Evolutionary conservation across 2,888 invertebrate genomes (phyloP).

Genomic region (Dascillus cervinus): DNA sequence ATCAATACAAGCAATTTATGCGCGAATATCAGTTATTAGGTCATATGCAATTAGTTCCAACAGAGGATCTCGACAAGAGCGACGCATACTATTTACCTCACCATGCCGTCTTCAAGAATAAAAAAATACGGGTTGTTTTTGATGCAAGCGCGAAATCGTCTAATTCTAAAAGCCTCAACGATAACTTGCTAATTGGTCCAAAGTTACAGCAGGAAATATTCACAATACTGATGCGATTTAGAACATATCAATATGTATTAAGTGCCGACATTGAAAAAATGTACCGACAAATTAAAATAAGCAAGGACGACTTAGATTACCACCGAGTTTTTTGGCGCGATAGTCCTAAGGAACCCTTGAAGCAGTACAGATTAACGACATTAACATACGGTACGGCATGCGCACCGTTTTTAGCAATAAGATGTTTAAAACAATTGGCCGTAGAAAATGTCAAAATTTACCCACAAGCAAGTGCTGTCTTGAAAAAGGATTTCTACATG

Average conservation of each 20-base stretch:
- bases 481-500: slow-evolving; percentile 18
- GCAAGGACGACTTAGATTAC: slow-evolving; percentile 10
- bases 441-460: slow-evolving; percentile 7
- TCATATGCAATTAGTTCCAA: slow-evolving; percentile 3
- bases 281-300: slow-evolving; percentile 18
- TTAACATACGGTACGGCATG: slow-evolving; percentile 17
- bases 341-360: slow-evolving; percentile 6
- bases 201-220: slow-evolving; percentile 15
- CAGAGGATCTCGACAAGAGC: not conserved
- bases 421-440: slow-evolving; percentile 16
- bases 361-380: slow-evolving; percentile 14
- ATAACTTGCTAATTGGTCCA: slow-evolving; percentile 11
- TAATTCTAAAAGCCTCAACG: slow-evolving; percentile 8
- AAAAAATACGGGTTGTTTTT: slow-evolving; percentile 14
- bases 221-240: slow-evolving; percentile 14
- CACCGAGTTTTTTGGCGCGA: slow-evolving; percentile 18
- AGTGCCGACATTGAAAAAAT: slow-evolving; percentile 18
- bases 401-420: slow-evolving; percentile 16
- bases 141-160: slow-evolving; percentile 8
- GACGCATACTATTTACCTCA: slow-evolving; percentile 7
- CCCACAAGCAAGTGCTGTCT: slow-evolving; percentile 9
- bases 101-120: slow-evolving; percentile 9
- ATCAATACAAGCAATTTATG: slow-evolving; percentile 1
- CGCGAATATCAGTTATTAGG: not conserved
- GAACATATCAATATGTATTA: slow-evolving; percentile 12